These are phyloP conservation scores for Masticophis lateralis DNA, from an alignment of 2,797 vertebrate species.

Conservation along the genomic window DNA sequence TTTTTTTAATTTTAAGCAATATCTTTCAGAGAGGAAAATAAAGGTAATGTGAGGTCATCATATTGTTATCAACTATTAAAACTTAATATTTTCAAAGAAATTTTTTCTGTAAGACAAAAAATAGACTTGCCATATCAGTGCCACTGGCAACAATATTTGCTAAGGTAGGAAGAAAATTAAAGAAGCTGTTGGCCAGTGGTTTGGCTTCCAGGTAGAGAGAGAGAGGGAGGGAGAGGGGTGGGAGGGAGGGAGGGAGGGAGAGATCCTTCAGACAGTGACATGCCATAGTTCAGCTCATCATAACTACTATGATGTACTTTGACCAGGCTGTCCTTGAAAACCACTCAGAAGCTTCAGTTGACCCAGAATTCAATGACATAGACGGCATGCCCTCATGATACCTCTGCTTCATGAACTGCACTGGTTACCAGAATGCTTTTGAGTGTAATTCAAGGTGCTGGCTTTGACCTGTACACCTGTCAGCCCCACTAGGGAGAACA, in stretches of 20 bases:
- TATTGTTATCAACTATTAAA: background rate
- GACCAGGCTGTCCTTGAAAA: background rate
- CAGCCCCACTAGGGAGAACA: background rate
- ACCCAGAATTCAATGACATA: background rate
- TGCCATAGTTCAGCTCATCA: background rate
- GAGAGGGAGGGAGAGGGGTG: fast-evolving
- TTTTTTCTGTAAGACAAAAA: background rate
- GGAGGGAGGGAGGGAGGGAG: too few relatives aligned
- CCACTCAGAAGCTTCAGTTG: background rate
- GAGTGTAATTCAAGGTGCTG: background rate
- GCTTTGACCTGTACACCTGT: background rate
- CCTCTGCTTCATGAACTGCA: background rate
- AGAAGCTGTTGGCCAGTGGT: background rate
- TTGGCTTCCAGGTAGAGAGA: background rate
- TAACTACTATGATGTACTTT: background rate
- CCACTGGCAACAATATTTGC: background rate
- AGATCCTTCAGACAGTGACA: background rate
- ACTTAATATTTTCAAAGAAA: background rate
- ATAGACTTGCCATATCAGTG: background rate
- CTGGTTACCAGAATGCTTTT: background rate
- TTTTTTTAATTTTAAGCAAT: background rate
- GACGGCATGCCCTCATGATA: background rate
- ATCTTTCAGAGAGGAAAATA: background rate
- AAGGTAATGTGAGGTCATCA: background rate
- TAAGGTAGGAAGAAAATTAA: background rate